phyloP scores from a whole-genome alignment of 2,113 vertebrate genomes.

The Petromus typicus region DNA sequence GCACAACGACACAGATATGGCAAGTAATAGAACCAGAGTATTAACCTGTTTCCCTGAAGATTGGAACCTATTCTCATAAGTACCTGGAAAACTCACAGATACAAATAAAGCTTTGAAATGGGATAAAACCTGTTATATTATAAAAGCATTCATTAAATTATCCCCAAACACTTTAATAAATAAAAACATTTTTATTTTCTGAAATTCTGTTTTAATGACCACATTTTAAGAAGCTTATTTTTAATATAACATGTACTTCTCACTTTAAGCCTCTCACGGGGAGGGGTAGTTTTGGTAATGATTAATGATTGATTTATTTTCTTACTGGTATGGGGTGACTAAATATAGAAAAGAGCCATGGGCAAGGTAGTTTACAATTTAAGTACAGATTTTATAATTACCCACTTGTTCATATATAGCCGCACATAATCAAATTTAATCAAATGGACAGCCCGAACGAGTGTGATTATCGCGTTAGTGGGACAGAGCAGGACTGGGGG shows the following conservation, averaged over 20 bases:
- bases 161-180: not conserved
- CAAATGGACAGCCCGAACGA: slow-evolving; percentile 57
- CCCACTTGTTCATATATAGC: slow-evolving; percentile 49
- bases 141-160: not conserved
- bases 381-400: slow-evolving; percentile 65
- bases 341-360: slow-evolving; percentile 62
- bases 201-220: not conserved
- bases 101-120: not conserved
- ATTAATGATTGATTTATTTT: slow-evolving; percentile 15
- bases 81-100: not conserved
- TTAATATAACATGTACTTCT: not conserved
- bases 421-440: slow-evolving; percentile 65
- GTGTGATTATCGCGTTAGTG: not conserved
- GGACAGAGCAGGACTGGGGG: not conserved
- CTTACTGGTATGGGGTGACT: slow-evolving; percentile 23
- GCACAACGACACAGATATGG: not conserved
- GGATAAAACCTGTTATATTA: not conserved
- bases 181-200: slow-evolving; percentile 47
- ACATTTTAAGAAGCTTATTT: not conserved
- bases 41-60: not conserved
- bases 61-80: not conserved
- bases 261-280: not conserved
- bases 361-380: slow-evolving; percentile 56
- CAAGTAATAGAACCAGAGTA: not conserved
- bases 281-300: slow-evolving; percentile 46